Percentiles rank a stretch among this genome's conserved stretches.
phyloP scores from a whole-genome alignment of 2,888 invertebrate species.

The Ormyrus nitidulus region DNA sequence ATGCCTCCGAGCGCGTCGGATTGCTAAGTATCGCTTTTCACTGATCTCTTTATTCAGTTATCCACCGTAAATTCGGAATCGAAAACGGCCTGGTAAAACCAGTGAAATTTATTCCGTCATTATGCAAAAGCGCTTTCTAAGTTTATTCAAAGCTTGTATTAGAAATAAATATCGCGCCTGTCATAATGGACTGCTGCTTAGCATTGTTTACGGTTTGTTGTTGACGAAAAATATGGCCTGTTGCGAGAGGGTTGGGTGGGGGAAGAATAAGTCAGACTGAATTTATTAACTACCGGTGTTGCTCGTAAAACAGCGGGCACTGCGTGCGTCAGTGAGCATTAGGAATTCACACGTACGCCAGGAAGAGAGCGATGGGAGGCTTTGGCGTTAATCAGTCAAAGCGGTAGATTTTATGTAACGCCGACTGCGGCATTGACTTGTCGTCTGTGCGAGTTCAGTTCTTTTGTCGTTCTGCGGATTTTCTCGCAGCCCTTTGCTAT shows the following conservation, averaged over 20 bases:
- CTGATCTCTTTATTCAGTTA: too few relatives aligned
- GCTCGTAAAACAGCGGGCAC: not conserved
- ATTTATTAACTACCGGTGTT: conserved; percentile 27
- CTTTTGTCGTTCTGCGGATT: not conserved
- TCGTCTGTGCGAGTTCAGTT: conserved; percentile 26
- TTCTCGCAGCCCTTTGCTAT: not conserved
- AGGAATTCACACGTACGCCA: not conserved
- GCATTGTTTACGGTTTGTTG: conserved; percentile 15
- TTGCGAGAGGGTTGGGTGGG: not conserved
- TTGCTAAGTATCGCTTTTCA: too few relatives aligned
- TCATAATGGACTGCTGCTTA: conserved; percentile 9
- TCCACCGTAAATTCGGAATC: too few relatives aligned
- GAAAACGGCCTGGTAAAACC: too few relatives aligned
- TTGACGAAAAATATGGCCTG: conserved; percentile 2
- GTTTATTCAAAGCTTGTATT: too few relatives aligned
- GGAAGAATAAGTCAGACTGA: not conserved
- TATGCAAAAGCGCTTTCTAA: too few relatives aligned
- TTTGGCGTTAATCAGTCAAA: conserved; percentile 36
- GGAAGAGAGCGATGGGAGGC: not conserved
- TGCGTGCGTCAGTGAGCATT: not conserved
- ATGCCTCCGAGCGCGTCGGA: too few relatives aligned
- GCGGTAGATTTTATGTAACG: conserved; percentile 37
- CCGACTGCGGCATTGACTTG: conserved; percentile 26
- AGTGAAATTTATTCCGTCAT: too few relatives aligned
- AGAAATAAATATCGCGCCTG: conserved; percentile 1